Evolutionary conservation across 37 sponge, comb jelly and placozoan species (phyloP).

Genomic region (Mnemiopsis leidyi): DNA sequence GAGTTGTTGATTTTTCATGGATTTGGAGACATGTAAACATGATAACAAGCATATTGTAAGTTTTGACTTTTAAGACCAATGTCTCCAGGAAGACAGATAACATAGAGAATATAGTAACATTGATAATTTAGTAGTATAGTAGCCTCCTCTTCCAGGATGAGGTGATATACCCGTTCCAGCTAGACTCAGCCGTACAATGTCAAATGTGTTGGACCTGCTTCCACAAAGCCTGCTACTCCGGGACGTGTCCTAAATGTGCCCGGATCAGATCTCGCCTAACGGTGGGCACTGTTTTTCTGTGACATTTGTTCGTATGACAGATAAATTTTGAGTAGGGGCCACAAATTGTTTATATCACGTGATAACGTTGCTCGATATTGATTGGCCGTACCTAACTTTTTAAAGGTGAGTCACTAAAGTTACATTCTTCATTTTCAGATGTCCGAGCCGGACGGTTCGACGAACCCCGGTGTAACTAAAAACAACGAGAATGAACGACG

Average conservation of each 20-base stretch:
- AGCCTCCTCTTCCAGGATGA: constrained; percentile 68
- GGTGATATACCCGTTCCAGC: constrained; percentile 91
- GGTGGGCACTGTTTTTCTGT: neutral
- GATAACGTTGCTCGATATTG: no score
- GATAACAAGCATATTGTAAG: no score
- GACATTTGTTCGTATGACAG: neutral
- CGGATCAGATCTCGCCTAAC: constrained; percentile 19
- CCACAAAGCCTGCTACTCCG: constrained; percentile 58
- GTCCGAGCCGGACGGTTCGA: neutral
- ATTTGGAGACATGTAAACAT: no score
- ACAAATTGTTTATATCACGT: no score
- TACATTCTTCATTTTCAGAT: neutral
- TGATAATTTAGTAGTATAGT: no score
- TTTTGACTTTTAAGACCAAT: no score
- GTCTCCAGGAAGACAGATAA: no score
- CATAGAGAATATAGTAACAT: no score
- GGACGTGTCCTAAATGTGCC: constrained; percentile 57
- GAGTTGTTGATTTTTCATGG: no score
- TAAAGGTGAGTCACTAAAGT: no score
- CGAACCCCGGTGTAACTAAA: neutral
- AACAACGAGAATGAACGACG: neutral
- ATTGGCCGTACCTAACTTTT: no score
- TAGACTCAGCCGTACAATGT: constrained; percentile 73
- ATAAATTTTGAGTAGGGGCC: neutral
- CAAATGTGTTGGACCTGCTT: constrained; percentile 65